These are phyloP conservation scores for Lithobates sylvaticus DNA, from an alignment of 2,797 vertebrate genomes.

Conservation along the genomic window DNA sequence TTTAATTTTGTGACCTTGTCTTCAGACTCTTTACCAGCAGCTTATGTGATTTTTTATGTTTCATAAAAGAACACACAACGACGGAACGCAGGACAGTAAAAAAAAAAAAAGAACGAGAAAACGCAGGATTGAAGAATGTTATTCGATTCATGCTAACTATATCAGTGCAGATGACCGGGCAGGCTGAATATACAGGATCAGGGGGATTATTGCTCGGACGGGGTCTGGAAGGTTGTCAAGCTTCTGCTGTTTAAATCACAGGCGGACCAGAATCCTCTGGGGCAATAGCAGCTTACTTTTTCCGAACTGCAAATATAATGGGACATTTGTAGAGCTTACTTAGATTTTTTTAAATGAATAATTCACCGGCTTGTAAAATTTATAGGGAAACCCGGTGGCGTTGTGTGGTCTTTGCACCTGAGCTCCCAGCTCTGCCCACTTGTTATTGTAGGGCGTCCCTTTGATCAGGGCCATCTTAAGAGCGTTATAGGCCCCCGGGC, in stretches of 20 bases:
- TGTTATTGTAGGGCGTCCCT: background rate
- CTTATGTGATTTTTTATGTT: slow-evolving; percentile 46
- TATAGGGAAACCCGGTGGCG: too few relatives aligned
- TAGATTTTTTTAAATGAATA: background rate
- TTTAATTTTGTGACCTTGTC: slow-evolving; percentile 52
- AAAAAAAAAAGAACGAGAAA: slow-evolving; percentile 5
- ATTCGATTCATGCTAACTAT: slow-evolving; percentile 47
- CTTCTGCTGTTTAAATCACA: slow-evolving; percentile 43
- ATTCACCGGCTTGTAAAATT: background rate
- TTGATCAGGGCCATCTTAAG: too few relatives aligned
- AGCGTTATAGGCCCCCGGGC: too few relatives aligned
- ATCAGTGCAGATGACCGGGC: slow-evolving; percentile 44
- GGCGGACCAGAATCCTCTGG: slow-evolving; percentile 16
- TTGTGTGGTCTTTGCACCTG: too few relatives aligned
- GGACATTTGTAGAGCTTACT: background rate
- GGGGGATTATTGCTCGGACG: slow-evolving; percentile 27
- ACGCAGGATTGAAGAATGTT: slow-evolving; percentile 33
- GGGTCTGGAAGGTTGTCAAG: slow-evolving; percentile 26
- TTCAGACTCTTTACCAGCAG: slow-evolving; percentile 23
- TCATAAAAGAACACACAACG: slow-evolving; percentile 36
- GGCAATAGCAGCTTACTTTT: background rate
- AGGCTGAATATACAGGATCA: slow-evolving; percentile 34
- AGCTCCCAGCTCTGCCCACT: background rate
- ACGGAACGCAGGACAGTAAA: slow-evolving; percentile 28
- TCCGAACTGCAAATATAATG: background rate